phyloP scores from a whole-genome alignment of 2,888 invertebrate species.

The Erannis defoliaria region DNA sequence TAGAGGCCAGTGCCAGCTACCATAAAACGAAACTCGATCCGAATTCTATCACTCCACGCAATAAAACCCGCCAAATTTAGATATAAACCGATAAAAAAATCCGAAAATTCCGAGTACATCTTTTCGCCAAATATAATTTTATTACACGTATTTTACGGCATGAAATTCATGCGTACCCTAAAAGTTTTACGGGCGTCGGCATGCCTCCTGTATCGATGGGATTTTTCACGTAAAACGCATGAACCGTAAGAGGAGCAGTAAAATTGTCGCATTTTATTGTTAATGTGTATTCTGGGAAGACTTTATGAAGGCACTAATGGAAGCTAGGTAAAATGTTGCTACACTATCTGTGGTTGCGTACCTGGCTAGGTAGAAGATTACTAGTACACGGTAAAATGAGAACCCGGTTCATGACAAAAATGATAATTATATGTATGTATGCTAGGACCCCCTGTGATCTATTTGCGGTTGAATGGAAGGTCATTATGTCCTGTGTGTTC shows the following conservation, averaged over 20 bases:
- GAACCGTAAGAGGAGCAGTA: conserved; percentile 56
- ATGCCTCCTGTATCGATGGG: conserved; percentile 55
- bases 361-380: no score
- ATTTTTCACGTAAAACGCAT: conserved; percentile 60
- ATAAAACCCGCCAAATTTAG: conserved; percentile 43
- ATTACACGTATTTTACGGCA: conserved; percentile 71
- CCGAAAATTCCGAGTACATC: conserved; percentile 40
- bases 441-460: no score
- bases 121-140: conserved; percentile 69
- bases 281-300: conserved; percentile 45
- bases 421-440: no score
- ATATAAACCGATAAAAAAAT: conserved; percentile 43
- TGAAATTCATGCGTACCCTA: conserved; percentile 58
- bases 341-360: background rate
- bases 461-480: no score
- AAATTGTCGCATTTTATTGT: conserved; percentile 58
- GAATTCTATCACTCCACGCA: conserved; percentile 35
- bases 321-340: background rate
- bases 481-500: no score
- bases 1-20: background rate
- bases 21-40: conserved; percentile 41
- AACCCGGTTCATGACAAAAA: no score
- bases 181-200: conserved; percentile 64
- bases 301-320: conserved; percentile 25
- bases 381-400: no score